phyloP scores from a whole-genome alignment of 2,113 vertebrate genomes.

The Porphyrio hochstetteri region DNA sequence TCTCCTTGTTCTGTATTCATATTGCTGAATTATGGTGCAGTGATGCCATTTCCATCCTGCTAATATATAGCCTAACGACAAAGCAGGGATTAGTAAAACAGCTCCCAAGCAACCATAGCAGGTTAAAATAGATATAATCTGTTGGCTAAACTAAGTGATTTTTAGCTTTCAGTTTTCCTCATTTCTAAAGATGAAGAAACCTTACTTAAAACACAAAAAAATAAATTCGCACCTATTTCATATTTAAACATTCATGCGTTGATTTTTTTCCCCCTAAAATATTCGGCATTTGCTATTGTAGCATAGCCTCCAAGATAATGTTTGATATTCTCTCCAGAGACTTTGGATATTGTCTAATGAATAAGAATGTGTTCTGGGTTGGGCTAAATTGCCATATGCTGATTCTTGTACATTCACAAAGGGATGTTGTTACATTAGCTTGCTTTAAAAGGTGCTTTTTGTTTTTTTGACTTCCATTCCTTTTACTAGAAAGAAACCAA shows the following conservation, averaged over 20 bases:
- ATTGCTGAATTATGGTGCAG: constrained; percentile 47
- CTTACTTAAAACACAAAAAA: not conserved
- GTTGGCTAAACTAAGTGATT: not conserved
- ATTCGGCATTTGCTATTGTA: not conserved
- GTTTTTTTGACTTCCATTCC: not conserved
- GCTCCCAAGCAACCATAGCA: not conserved
- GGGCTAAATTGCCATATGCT: constrained; percentile 16
- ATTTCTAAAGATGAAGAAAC: not conserved
- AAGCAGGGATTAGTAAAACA: constrained; percentile 58
- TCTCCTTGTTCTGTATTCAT: constrained; percentile 20
- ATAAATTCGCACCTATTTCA: not conserved
- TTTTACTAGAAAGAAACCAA: not conserved
- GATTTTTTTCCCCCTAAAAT: not conserved
- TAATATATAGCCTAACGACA: constrained; percentile 39
- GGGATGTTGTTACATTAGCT: not conserved
- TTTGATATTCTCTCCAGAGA: constrained; percentile 5
- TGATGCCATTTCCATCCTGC: constrained; percentile 46
- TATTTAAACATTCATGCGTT: not conserved
- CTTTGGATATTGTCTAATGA: not conserved
- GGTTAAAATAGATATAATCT: constrained; percentile 42
- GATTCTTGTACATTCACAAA: not conserved
- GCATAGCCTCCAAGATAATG: not conserved
- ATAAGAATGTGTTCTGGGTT: constrained; percentile 29
- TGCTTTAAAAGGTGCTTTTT: not conserved
- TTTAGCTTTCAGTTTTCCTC: not conserved